phyloP scores from a whole-genome alignment of 2,113 vertebrate species.

The Pseudorectes ferrugineus region DNA sequence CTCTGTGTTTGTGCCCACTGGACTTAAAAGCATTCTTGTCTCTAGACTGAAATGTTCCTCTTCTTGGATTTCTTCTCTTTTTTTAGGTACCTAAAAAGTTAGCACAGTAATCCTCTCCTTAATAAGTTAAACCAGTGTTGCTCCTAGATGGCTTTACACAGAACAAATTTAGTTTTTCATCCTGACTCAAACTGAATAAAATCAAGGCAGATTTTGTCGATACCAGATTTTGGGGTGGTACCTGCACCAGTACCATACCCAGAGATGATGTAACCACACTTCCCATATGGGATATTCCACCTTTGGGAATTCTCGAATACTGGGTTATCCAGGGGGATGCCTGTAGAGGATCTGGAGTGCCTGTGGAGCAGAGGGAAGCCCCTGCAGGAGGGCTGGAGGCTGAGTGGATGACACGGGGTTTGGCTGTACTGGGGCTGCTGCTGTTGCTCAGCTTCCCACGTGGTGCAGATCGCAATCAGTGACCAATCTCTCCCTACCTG shows the following conservation, averaged over 20 bases:
- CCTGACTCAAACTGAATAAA: not conserved
- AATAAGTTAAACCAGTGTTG: not conserved
- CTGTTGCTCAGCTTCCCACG: not conserved
- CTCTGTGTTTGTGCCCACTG: not conserved
- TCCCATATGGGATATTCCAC: not conserved
- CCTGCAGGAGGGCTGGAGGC: not conserved
- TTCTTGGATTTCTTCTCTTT: not conserved
- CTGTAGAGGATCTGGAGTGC: not conserved
- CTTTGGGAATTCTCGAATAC: not conserved
- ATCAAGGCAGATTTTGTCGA: not conserved
- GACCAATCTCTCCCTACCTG: not conserved
- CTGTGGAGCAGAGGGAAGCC: not conserved
- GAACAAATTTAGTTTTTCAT: not conserved
- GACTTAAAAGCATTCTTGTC: not conserved
- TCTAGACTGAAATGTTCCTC: not conserved
- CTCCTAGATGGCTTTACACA: not conserved
- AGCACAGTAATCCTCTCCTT: not conserved
- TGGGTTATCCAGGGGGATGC: not conserved
- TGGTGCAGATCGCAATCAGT: not conserved
- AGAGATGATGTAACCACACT: not conserved
- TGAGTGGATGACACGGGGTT: fast-evolving
- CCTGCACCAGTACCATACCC: not conserved
- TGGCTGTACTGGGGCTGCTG: not conserved
- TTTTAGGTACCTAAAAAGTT: not conserved
- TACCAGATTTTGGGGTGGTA: not conserved